Base-by-base conservation (phyloP, 2,113 vertebrate species). In the Trematomus loennbergii region DNA sequence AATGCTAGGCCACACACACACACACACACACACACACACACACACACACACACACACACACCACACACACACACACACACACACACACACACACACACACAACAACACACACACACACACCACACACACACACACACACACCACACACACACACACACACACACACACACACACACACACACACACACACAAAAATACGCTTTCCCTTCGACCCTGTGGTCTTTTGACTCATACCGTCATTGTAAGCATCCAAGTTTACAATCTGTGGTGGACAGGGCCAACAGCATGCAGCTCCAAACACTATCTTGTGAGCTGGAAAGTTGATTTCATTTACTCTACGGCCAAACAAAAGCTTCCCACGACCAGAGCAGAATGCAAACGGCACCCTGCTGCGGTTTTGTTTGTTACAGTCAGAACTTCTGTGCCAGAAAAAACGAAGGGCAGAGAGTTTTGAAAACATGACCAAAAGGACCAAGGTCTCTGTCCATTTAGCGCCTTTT, bases 281-380 rank as follows among this genome's bases (percentile, higher is more conserved):
- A 55, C 82, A 64, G 72, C 87, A 81, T 69, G 29, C 69, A 80
- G 57, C 79, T 75, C 60, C 75, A 67, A 82, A 67, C 78, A 20
- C 72, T 61, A 55, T 82, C 74, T 36, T 59, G 36, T n/a, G 64
- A 68, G 70, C 73, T 69, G 78, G 18, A 17, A 68, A 84, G 69
- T 67, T 83, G 86, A 83, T 86, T 88, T 87, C 76, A 89, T 86
- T 89, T 87, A 88, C 71, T 79, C 65, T 49, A 17, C 0, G 16
- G 53, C 76, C 68, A 89, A 92, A 92, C 88, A 90, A 84, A 76
- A 46, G 74, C 74, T 61, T 67, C 80, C 84, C 74, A 55, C 16
- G n/a, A 75, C 77, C 82, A 64, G 11, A 72, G 78, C 79, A 55
- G 53, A 84, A 87, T 64, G 72, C 85, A 86, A 89, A 87, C 87